Evolutionary conservation across 2,888 invertebrate species (phyloP), one percentile per base, ranked within the genome.

Genomic region (Nymphalis c-album): DNA sequence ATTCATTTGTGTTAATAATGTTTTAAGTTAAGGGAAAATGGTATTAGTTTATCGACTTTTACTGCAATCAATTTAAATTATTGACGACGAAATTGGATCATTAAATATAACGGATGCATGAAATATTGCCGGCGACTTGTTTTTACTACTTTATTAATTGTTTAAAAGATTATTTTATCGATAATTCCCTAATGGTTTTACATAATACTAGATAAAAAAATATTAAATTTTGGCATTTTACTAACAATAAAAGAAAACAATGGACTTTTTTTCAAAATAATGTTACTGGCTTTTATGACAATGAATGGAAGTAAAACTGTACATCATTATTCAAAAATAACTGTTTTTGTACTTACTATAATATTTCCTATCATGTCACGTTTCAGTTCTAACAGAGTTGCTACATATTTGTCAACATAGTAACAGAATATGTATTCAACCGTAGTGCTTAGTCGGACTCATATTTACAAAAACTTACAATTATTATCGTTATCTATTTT

Each of bases 401-500:
- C 81, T 80, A 84, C 84, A 83, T 85, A 86, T 85, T 85, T 85
- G 89, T 88, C 87, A 85, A 80, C 84, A 86, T 90, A 89, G 90
- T 87, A 87, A 82, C 82, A 80, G 83, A 86, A 88, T 91, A 87
- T 86, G 83, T 89, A 91, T 91, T 90, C 90, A 83, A 84, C 84
- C 67, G 60, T 61, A 77, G 83, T 83, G 77, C 80, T 82, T 78
- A 80, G 77, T 79, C 78, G 76, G 78, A 78, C 73, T 80, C 70
- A 68, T 68, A 68, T 73, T 74, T 71, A 75, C 74, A 75, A 76
- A 71, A 62, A 61, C 45, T 48, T 61, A 22, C 53, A 45, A 48
- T 51, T 66, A 2, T 57, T 47, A 55, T 45, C 51, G 69, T 57
- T 69, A 69, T 69, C 55, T 65, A 78, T 72, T 81, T 74, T 77